These are phyloP conservation scores for Ceryle rudis DNA, from an alignment of 2,797 vertebrate species.

Conservation along the genomic window DNA sequence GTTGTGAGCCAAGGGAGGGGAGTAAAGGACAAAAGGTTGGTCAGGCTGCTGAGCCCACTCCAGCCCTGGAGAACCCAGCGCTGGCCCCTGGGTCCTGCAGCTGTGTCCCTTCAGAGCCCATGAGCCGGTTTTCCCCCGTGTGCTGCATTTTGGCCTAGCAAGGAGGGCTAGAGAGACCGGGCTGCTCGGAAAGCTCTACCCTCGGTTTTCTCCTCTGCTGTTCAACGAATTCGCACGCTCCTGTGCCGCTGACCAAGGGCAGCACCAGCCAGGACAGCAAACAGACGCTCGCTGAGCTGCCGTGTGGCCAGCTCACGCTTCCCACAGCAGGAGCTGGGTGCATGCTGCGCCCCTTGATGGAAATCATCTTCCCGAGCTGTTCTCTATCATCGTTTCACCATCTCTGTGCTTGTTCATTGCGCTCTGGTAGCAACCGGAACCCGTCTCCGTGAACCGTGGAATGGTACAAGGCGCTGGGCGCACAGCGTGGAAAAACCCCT, in stretches of 20 bases:
- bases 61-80: too few relatives aligned
- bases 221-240: not conserved
- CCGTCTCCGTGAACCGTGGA: not conserved
- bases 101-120: not conserved
- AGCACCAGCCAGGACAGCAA: not conserved
- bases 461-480: not conserved
- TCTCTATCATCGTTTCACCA: not conserved
- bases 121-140: fast-evolving
- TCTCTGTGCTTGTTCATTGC: not conserved
- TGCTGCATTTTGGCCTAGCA: not conserved
- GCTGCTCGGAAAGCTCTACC: not conserved
- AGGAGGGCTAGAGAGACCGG: not conserved
- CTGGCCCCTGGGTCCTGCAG: fast-evolving
- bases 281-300: fast-evolving
- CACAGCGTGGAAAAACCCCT: fast-evolving
- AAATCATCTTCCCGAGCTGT: not conserved
- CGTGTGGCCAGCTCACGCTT: fast-evolving
- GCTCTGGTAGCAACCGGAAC: not conserved
- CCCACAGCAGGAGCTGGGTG: not conserved
- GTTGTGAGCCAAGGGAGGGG: not conserved
- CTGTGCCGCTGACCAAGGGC: not conserved
- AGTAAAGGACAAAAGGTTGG: not conserved
- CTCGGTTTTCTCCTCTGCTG: not conserved
- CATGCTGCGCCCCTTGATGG: not conserved
- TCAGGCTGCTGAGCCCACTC: not conserved